Conservation (phyloP, 1,140 invertebrate species). For the Coelopa frigida region DNA sequence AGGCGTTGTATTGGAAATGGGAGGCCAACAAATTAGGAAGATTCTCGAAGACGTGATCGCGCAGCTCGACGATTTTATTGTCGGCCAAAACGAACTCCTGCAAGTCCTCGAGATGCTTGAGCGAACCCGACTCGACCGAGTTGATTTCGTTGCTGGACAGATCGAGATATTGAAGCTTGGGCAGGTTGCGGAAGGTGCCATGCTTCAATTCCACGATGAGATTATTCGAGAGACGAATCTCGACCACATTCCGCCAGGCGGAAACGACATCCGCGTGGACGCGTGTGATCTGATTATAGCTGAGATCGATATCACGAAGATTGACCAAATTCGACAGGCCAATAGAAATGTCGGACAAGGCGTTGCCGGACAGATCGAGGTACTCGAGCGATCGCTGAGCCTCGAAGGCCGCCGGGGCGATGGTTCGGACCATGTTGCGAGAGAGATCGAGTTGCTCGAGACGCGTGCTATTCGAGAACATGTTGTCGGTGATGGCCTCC, state of each 20-base stretch:
- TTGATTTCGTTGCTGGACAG: conserved; percentile 76
- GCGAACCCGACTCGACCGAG: conserved; percentile 66
- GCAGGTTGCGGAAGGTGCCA: conserved; percentile 64
- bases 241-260: conserved; percentile 57
- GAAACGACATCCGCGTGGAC: conserved; percentile 60
- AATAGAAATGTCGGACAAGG: conserved; percentile 61
- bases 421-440: conserved; percentile 65
- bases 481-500: conserved; percentile 58
- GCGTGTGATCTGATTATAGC: conserved; percentile 68
- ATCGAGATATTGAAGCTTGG: conserved; percentile 63
- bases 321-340: conserved; percentile 61
- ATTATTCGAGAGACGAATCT: conserved; percentile 65
- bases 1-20: conserved; percentile 73
- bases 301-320: conserved; percentile 65
- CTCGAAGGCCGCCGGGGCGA: conserved; percentile 57
- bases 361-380: conserved; percentile 72
- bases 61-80: conserved; percentile 63
- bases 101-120: conserved; percentile 67
- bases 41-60: conserved; percentile 68
- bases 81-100: conserved; percentile 68
- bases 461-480: conserved; percentile 58
- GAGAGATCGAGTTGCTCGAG: conserved; percentile 67
- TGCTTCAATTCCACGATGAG: conserved; percentile 63
- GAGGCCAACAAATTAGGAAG: conserved; percentile 64
- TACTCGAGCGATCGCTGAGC: conserved; percentile 61